phyloP scores from a whole-genome alignment of 1,140 invertebrate species.

The Maniola jurtina region DNA sequence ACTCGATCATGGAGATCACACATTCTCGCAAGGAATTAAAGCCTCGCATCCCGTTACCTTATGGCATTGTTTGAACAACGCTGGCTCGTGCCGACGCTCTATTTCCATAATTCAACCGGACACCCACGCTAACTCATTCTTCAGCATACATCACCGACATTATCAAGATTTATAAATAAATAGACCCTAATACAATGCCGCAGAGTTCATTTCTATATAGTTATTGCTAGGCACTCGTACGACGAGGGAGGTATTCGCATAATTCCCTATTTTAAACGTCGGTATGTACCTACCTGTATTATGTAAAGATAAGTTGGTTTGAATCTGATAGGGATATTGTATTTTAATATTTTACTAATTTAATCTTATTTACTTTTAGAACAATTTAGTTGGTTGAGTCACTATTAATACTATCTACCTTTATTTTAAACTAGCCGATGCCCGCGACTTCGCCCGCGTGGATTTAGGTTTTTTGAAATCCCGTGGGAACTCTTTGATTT shows the following conservation, averaged over 20 bases:
- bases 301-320: too few relatives aligned
- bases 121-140: constrained; percentile 66
- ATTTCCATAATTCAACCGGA: constrained; percentile 71
- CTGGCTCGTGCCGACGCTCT: constrained; percentile 59
- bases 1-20: constrained; percentile 27
- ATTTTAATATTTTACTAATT: too few relatives aligned
- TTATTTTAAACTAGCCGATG: too few relatives aligned
- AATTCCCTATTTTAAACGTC: constrained; percentile 47
- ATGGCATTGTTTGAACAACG: constrained; percentile 68
- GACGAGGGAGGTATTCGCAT: constrained; percentile 52
- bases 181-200: constrained; percentile 37
- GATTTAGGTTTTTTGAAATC: too few relatives aligned
- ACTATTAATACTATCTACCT: too few relatives aligned
- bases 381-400: too few relatives aligned
- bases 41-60: constrained; percentile 50
- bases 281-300: not conserved
- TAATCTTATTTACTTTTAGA: too few relatives aligned
- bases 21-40: constrained; percentile 50
- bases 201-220: constrained; percentile 45
- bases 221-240: constrained; percentile 23
- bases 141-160: constrained; percentile 45
- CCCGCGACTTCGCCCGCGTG: too few relatives aligned
- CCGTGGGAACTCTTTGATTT: too few relatives aligned
- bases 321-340: too few relatives aligned
- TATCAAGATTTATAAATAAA: constrained; percentile 35